Percentiles rank a stretch among this genome's conserved stretches.
phyloP scores from a whole-genome alignment of 2,888 invertebrate genomes.

The Periphyllus acericola region DNA sequence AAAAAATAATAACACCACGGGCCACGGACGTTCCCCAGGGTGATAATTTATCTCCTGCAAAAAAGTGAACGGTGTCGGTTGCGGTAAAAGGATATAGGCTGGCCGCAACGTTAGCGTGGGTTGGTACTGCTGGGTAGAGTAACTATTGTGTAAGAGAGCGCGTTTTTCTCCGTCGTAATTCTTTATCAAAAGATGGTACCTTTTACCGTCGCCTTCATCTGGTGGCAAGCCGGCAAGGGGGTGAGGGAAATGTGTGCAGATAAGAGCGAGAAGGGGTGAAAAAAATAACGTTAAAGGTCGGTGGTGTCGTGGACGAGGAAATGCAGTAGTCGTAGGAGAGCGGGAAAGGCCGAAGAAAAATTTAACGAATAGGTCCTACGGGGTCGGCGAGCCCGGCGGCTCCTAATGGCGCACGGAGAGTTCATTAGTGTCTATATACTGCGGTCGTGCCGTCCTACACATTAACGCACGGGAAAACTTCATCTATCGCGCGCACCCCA shows the following conservation, averaged over 20 bases:
- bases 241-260: background rate
- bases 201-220: background rate
- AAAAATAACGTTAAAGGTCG: slow-evolving; percentile 23
- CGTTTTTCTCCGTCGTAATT: slow-evolving; percentile 52
- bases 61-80: slow-evolving; percentile 1
- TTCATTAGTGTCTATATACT: slow-evolving; percentile 48
- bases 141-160: slow-evolving; percentile 48
- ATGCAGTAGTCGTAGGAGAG: no score
- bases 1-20: background rate
- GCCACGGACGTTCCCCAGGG: slow-evolving; percentile 36
- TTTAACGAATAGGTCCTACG: slow-evolving; percentile 60
- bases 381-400: slow-evolving; percentile 3
- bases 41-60: slow-evolving; percentile 55
- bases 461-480: slow-evolving; percentile 45
- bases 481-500: background rate
- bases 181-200: slow-evolving; percentile 53
- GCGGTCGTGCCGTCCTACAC: background rate
- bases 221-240: background rate
- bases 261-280: background rate
- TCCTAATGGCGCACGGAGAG: slow-evolving; percentile 52
- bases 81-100: background rate
- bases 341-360: slow-evolving; percentile 19
- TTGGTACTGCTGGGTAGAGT: background rate
- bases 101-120: background rate
- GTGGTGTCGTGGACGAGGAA: background rate